phyloP scores from a whole-genome alignment of 2,888 invertebrate genomes.

The Heteromyza rotundicornis region DNA sequence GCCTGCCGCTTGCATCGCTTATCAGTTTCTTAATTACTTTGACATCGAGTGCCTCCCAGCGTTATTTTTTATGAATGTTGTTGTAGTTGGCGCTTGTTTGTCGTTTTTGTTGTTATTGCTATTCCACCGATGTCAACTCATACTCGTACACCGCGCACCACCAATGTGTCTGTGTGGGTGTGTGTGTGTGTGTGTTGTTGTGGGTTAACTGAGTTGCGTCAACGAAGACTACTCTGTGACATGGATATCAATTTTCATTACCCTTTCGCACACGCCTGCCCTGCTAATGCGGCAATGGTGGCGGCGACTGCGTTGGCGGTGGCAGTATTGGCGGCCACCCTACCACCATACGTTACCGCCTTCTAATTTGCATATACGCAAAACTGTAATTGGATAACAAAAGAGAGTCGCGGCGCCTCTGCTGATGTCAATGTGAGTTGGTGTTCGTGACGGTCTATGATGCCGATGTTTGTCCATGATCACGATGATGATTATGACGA shows the following conservation, averaged over 20 bases:
- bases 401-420: neutral
- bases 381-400: neutral
- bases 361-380: slow-evolving; percentile 5
- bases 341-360: neutral
- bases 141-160: too few species aligned
- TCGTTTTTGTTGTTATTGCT: neutral
- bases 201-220: neutral
- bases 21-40: slow-evolving; percentile 3
- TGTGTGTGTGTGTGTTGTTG: neutral
- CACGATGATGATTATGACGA: neutral
- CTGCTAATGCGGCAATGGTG: neutral
- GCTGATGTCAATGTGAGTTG: neutral
- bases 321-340: neutral
- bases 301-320: neutral
- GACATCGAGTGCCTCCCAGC: neutral
- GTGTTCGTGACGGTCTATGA: neutral
- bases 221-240: neutral
- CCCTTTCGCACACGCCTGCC: neutral
- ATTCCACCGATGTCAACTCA: neutral
- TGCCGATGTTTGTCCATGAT: neutral
- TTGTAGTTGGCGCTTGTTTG: too few species aligned
- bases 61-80: neutral
- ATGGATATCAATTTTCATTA: slow-evolving; percentile 7
- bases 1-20: neutral
- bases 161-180: too few species aligned